Base-by-base conservation (phyloP, 2,888 invertebrate genomes). In the Catocala sponsa region DNA sequence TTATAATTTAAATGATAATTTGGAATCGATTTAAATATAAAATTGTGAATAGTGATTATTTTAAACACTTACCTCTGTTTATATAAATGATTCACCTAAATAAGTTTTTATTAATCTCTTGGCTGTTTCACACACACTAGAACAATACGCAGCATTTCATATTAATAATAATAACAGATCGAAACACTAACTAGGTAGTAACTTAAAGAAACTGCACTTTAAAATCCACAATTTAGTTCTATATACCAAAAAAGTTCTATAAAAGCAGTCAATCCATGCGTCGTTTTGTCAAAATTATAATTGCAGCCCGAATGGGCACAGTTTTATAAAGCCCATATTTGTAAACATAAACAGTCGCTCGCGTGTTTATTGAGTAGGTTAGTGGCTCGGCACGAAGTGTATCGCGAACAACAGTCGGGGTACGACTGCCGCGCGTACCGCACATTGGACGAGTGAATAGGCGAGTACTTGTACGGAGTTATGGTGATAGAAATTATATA, bases 241-340 rank as follows among this genome's bases (percentile, higher is more conserved):
- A 41, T 44, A 12, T 59, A 50, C 44, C 41, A n/a, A 41, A 55
- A 55, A 11, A 44, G 44, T 5, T 35, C 15, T 46, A 46, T 25
- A 10, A n/a, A 33, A 35, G 13, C 48, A 63, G 58, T 32, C 70
- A 63, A 64, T 76, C 64, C 66, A 25, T 2, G 25, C 25, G 25
- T 76, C 57, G 70, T 67, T 72, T 6, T 44, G 54, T 57, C 58
- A 59, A 63, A 48, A 59, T 72, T 81, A 80, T 69, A 76, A 67
- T 68, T 68, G 63, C 54, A 12, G 79, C 78, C 80, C 75, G 55
- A 78, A 63, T 68, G 77, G 80, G 77, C 81, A 67, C 69, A 70
- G 70, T 76, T 73, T 56, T 71, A 74, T 60, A 56, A 42, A 35
- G 63, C 47, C 63, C 78, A 78, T 80, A 74, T 75, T 82, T 78